Conservation (phyloP, 2,888 invertebrate species). For the Aporophyla lueneburgensis region DNA sequence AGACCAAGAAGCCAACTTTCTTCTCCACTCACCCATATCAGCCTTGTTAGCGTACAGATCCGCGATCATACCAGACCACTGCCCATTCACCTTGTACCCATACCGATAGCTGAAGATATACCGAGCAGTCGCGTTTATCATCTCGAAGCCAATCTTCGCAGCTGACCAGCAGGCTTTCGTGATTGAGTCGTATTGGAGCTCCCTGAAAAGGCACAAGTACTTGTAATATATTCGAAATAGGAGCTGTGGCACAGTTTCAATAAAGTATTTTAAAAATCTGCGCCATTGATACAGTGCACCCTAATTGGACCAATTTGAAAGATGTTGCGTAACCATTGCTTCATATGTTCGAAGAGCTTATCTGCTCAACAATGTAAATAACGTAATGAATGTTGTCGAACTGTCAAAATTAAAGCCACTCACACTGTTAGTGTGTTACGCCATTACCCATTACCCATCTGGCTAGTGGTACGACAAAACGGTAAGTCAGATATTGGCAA, state of each 20-base stretch:
- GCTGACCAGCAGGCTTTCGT: conserved; percentile 79
- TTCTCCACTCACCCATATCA: conserved; percentile 75
- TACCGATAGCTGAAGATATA: conserved; percentile 78
- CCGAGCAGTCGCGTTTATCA: conserved; percentile 80
- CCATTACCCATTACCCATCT: too few relatives aligned
- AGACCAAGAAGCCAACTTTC: background rate
- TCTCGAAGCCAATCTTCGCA: conserved; percentile 76
- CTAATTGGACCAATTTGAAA: too few relatives aligned
- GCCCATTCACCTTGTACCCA: conserved; percentile 79
- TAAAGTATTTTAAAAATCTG: background rate
- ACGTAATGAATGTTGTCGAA: too few relatives aligned
- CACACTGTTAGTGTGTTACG: too few relatives aligned
- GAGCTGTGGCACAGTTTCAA: background rate
- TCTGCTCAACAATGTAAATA: too few relatives aligned
- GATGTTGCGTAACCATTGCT: too few relatives aligned
- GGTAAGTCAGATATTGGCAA: too few relatives aligned
- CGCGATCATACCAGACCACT: conserved; percentile 82
- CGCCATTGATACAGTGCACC: too few relatives aligned
- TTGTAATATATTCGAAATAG: too few relatives aligned
- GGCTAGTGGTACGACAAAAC: too few relatives aligned
- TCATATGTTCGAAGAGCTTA: too few relatives aligned
- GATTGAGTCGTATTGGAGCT: conserved; percentile 77
- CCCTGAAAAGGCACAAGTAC: conserved; percentile 63
- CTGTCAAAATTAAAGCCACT: too few relatives aligned
- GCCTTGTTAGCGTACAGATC: conserved; percentile 76